Evolutionary conservation across 1,140 invertebrate genomes (phyloP), one percentile per base, ranked within the genome.

Genomic region (Aphaenogaster floridana): DNA sequence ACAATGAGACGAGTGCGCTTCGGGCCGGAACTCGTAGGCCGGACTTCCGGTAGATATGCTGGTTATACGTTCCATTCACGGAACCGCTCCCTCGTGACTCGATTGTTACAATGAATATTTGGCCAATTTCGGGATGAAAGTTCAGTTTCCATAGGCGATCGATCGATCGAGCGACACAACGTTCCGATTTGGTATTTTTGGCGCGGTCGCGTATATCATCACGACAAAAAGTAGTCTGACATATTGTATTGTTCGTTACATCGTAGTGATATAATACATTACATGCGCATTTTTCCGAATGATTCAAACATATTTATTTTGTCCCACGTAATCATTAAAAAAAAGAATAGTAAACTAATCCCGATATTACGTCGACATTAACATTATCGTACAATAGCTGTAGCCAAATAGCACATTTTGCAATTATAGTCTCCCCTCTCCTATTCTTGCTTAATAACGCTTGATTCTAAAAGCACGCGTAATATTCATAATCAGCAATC

Each of bases 11-110:
- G 87, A 94, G 86, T 90, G 83, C 86, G 90, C 88, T 72, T 88
- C 86, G 80, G 90, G 90, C 95, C 94, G 95, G 95, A 95, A 95
- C 95, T 94, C 93, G 95, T 95, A 94, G 95, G 94, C 94, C 94
- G 95, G 94, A 95, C 94, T 95, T 95, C 95, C 95, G 93, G 93
- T 93, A 94, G 95, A 95, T 95, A 95, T 92, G 94, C 90, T 88
- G 89, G 92, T 92, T 94, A 91, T 93, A 93, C 89, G 87, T 92
- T 88, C 90, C 90, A 94, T 94, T 94, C 90, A 90, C 79, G 89
- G 87, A 77, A 89, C 90, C 90, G 77, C 88, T 91, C 90, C 90
- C 90, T 89, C 84, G 69, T 83, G 74, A 91, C 74, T 89, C 88
- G 81, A 88, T 91, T 91, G 90, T 91, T 52, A 71, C 45, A 85